phyloP scores from a whole-genome alignment of 2,797 vertebrate species.

The Catamblyrhynchus diadema region DNA sequence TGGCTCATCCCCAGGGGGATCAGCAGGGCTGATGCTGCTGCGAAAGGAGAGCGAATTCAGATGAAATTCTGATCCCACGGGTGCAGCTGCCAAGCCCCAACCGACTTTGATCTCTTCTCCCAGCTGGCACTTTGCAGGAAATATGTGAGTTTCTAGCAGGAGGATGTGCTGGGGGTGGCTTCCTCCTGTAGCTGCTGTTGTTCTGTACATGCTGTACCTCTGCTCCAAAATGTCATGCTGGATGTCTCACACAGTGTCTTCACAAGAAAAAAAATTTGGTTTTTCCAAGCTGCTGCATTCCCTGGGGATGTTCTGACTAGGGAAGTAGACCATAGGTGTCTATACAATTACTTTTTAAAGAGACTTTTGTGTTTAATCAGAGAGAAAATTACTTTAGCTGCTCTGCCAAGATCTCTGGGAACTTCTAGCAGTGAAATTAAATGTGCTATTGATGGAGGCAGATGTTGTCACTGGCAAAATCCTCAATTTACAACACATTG shows the following conservation, averaged over 20 bases:
- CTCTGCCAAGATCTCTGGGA: not conserved
- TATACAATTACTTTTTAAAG: not conserved
- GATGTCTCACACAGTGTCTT: not conserved
- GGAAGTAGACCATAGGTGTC: not conserved
- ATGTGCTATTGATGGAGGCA: not conserved
- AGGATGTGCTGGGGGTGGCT: not conserved
- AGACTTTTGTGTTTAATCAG: not conserved
- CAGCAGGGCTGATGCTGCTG: not conserved
- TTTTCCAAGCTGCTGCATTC: not conserved
- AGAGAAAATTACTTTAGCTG: not conserved
- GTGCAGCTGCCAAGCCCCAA: not conserved
- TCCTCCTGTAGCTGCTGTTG: not conserved
- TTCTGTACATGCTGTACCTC: not conserved
- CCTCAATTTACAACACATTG: not conserved
- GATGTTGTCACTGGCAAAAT: not conserved
- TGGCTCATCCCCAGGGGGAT: not conserved
- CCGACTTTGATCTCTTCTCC: not conserved
- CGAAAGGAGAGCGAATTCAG: accelerated
- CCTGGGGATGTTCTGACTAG: not conserved
- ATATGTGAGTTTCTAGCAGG: not conserved
- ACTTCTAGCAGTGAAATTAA: not conserved
- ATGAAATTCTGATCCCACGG: not conserved
- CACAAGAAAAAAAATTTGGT: not conserved
- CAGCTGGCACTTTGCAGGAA: conserved; percentile 8
- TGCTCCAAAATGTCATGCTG: not conserved